phyloP scores from a whole-genome alignment of 2,888 invertebrate genomes.

The Phoenoteleia sp. region DNA sequence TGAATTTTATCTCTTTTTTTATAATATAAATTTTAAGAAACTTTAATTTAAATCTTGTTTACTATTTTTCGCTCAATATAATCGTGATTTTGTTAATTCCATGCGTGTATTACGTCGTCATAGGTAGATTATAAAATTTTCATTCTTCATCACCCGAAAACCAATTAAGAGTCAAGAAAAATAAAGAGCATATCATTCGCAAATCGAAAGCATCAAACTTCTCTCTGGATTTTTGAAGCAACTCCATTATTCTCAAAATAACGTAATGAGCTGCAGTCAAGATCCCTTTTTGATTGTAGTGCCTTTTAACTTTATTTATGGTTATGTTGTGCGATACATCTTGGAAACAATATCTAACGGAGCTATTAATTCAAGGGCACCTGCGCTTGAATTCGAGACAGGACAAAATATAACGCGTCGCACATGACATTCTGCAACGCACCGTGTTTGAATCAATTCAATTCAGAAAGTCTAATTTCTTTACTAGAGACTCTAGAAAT shows the following conservation, averaged over 20 bases:
- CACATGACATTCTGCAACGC: constrained; percentile 44
- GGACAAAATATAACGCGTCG: background rate
- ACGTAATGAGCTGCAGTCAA: constrained; percentile 15
- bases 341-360: background rate
- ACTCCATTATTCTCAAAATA: constrained; percentile 25
- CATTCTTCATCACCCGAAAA: background rate
- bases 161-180: background rate
- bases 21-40: constrained; percentile 49
- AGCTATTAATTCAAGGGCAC: background rate
- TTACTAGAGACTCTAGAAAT: no score
- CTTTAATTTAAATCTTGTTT: constrained; percentile 32
- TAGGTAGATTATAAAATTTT: constrained; percentile 26
- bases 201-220: background rate
- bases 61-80: constrained; percentile 21
- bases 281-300: constrained; percentile 53
- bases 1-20: no score
- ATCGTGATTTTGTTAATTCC: constrained; percentile 26
- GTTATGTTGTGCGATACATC: constrained; percentile 12
- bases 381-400: no score
- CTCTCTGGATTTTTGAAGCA: background rate
- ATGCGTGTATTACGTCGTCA: constrained; percentile 51
- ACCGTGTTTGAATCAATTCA: constrained; percentile 51
- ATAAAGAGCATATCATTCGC: background rate
- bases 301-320: constrained; percentile 52
- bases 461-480: no score